Conservation (phyloP, 2,888 invertebrate genomes). For the Epiblema foenella region DNA sequence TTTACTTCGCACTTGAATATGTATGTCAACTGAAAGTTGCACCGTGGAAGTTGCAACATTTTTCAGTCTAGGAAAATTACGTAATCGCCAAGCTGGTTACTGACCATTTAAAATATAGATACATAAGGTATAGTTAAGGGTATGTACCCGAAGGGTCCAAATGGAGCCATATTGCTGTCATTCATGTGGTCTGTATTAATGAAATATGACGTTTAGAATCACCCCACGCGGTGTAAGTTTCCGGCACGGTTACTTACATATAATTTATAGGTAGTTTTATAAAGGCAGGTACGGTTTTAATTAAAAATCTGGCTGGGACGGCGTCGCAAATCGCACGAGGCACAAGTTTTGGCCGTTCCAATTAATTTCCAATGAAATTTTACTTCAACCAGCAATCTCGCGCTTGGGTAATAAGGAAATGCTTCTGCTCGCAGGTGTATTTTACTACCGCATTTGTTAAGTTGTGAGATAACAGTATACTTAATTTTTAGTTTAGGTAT, state of each 20-base stretch:
- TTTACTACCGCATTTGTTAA: slow-evolving; percentile 8
- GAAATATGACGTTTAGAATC: too few relatives aligned
- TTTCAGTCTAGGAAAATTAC: too few relatives aligned
- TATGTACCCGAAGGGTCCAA: too few relatives aligned
- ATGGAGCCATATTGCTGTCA: too few relatives aligned
- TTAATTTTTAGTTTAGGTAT: not conserved
- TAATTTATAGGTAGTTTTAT: slow-evolving; percentile 2
- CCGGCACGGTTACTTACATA: not conserved
- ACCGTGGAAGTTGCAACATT: too few relatives aligned
- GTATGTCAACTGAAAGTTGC: not conserved
- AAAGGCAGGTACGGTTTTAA: slow-evolving; percentile 24
- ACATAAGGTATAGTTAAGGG: too few relatives aligned
- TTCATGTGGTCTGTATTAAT: too few relatives aligned
- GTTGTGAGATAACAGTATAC: not conserved
- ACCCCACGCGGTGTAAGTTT: too few relatives aligned
- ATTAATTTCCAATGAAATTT: slow-evolving; percentile 38
- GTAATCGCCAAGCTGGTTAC: too few relatives aligned
- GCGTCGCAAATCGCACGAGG: slow-evolving; percentile 17
- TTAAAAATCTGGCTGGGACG: slow-evolving; percentile 13
- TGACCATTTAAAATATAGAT: too few relatives aligned
- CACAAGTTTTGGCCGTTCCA: slow-evolving; percentile 30
- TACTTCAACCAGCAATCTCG: slow-evolving; percentile 25
- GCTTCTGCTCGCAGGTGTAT: slow-evolving; percentile 15
- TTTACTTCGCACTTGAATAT: slow-evolving; percentile 1
- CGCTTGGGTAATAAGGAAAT: slow-evolving; percentile 10